A percentile compares a stretch with the other conserved stretches of the same genome.
Conservation (phyloP, 2,797 vertebrate species). For the Catharus ustulatus region DNA sequence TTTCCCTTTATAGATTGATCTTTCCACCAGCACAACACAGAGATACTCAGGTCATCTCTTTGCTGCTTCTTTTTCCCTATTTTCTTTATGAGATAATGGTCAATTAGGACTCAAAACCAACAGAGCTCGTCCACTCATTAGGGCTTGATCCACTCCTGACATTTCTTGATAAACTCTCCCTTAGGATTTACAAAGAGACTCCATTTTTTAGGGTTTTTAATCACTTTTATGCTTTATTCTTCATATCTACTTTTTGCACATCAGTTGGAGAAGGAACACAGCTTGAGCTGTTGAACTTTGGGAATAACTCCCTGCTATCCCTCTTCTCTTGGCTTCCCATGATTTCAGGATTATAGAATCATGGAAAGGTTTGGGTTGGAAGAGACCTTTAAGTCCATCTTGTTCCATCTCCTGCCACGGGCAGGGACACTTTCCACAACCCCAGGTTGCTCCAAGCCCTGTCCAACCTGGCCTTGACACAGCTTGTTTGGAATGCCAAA, state of each 20-base stretch:
- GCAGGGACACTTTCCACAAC: background rate
- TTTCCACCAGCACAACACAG: background rate
- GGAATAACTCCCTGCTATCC: background rate
- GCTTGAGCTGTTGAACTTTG: background rate
- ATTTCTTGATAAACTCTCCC: background rate
- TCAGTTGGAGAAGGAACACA: background rate
- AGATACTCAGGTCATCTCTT: background rate
- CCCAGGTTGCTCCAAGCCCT: background rate
- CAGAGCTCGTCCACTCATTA: background rate
- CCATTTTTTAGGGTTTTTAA: rapidly evolving
- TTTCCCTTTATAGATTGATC: background rate
- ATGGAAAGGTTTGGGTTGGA: background rate
- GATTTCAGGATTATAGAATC: background rate
- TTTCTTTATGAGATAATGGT: background rate
- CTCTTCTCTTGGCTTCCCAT: background rate
- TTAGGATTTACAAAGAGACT: background rate
- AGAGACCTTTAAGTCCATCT: background rate
- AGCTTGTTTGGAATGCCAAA: background rate
- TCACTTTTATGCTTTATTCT: background rate
- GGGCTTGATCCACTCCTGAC: background rate
- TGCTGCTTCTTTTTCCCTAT: background rate
- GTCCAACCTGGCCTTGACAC: background rate
- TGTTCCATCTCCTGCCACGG: background rate
- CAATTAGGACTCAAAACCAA: background rate
- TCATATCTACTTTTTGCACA: background rate